A percentile compares a stretch with the other conserved stretches of the same genome.
These are phyloP conservation scores for Volucella bombylans DNA, from an alignment of 2,888 invertebrate species.

Conservation along the genomic window DNA sequence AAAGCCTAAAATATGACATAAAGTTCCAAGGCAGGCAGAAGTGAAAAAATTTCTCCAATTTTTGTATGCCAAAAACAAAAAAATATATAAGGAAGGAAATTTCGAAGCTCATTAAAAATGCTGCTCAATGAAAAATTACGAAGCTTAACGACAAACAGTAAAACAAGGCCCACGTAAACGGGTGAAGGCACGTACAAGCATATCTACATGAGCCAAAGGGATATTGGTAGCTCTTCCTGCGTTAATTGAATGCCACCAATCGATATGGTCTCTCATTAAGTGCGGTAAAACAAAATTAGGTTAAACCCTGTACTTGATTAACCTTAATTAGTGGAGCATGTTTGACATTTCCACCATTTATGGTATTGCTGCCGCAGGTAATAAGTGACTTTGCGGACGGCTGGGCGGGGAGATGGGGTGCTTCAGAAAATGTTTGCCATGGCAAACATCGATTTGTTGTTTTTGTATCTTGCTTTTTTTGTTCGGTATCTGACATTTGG, in stretches of 20 bases:
- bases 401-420: too few species aligned
- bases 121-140: conserved; percentile 68
- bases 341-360: conserved; percentile 66
- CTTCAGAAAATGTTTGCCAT: too few species aligned
- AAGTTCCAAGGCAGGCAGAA: conserved; percentile 20
- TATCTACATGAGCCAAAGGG: conserved; percentile 23
- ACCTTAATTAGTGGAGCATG: conserved; percentile 69
- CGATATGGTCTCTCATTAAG: conserved; percentile 65
- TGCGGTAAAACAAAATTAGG: conserved; percentile 68
- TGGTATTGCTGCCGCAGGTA: conserved; percentile 35
- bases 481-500: too few species aligned
- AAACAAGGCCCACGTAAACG: conserved; percentile 17
- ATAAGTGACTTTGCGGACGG: neutral
- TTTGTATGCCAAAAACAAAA: conserved; percentile 31
- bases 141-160: conserved; percentile 49
- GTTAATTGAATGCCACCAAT: conserved; percentile 70
- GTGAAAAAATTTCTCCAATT: conserved; percentile 37
- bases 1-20: conserved; percentile 52
- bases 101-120: conserved; percentile 67
- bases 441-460: too few species aligned
- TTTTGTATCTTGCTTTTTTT: too few species aligned
- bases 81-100: neutral
- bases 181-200: neutral
- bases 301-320: conserved; percentile 68
- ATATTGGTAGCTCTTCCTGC: conserved; percentile 56